These are phyloP conservation scores for Nemopilema nomurai DNA, from an alignment of 30 jellyfish, hydroid and myxozoan species.

Conservation along the genomic window DNA sequence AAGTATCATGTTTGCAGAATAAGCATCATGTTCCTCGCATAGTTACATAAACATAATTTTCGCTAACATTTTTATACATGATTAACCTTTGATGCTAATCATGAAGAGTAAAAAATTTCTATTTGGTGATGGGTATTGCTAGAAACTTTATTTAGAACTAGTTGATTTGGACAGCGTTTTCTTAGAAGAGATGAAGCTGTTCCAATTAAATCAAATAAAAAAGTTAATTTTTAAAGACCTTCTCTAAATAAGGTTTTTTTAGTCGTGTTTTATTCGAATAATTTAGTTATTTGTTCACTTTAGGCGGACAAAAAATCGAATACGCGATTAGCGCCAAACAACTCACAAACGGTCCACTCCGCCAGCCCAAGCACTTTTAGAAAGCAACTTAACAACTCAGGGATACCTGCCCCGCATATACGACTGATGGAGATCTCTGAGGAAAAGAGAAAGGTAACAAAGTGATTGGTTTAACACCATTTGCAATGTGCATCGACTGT, in stretches of 20 bases:
- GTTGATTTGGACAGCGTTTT: too few species aligned
- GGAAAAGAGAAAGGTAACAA: conserved; percentile 86
- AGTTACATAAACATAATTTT: neutral
- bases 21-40: neutral
- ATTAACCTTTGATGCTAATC: too few species aligned
- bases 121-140: too few species aligned
- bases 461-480: neutral
- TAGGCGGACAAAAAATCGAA: conserved; percentile 14
- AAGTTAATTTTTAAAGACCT: neutral
- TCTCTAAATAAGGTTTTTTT: neutral
- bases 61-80: neutral
- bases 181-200: too few species aligned
- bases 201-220: too few species aligned
- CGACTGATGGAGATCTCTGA: conserved; percentile 71
- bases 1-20: neutral
- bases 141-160: too few species aligned
- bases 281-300: neutral
- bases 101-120: too few species aligned
- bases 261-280: neutral
- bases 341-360: conserved; percentile 3
- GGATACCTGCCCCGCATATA: conserved; percentile 95
- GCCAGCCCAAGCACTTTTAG: conserved; percentile 37
- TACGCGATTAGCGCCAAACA: neutral
- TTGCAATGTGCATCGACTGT: neutral
- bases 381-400: conserved; percentile 31